Conservation (phyloP, 2,113 vertebrate species). For the Odocoileus hemionus region DNA sequence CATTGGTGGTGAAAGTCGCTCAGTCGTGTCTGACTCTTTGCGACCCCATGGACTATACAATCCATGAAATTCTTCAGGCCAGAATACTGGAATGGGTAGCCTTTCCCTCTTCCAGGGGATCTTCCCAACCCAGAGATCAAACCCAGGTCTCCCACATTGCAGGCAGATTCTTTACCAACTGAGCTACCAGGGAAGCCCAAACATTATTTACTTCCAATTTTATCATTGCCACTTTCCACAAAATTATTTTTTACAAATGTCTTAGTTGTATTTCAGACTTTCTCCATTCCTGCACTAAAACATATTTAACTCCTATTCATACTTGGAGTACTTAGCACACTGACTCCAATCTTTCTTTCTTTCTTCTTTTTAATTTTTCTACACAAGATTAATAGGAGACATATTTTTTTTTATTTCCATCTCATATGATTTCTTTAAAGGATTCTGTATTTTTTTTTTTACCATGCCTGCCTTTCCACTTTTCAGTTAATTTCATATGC, state of each 20-base stretch:
- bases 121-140: background rate
- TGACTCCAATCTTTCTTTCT: background rate
- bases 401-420: slow-evolving; percentile 1
- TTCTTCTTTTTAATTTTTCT: background rate
- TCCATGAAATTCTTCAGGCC: background rate
- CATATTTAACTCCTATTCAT: background rate
- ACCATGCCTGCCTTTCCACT: background rate
- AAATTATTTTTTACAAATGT: background rate
- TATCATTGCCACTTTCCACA: background rate
- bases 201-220: background rate
- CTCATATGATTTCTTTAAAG: background rate
- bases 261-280: background rate
- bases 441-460: background rate
- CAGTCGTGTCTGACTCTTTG: background rate
- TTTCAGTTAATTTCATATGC: background rate
- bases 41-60: background rate
- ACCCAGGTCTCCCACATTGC: background rate
- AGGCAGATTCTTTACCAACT: background rate
- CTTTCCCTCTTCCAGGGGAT: background rate
- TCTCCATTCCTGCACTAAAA: background rate
- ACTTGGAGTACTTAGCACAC: background rate
- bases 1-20: background rate
- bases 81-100: background rate
- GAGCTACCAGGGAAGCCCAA: background rate
- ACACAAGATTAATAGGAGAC: background rate